Evolutionary conservation across 2,888 invertebrate genomes (phyloP).

Genomic region (Tenthredo livida): DNA sequence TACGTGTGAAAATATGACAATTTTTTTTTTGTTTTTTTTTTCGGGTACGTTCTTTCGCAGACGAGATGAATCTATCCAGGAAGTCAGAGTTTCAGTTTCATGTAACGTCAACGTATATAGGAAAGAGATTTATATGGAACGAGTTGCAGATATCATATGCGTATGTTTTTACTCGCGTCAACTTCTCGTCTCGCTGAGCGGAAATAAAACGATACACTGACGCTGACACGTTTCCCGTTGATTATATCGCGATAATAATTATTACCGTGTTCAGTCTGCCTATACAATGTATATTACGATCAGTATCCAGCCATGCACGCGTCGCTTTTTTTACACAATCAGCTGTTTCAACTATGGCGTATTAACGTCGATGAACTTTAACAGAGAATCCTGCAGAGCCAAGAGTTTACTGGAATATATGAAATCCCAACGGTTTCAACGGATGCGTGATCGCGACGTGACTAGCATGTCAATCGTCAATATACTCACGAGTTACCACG

Average conservation of each 20-base stretch:
- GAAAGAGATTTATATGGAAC: not conserved
- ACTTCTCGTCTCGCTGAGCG: slow-evolving; percentile 31
- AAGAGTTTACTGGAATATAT: slow-evolving; percentile 44
- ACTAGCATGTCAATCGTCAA: slow-evolving; percentile 32
- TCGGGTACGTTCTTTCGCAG: not conserved
- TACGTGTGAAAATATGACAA: not conserved
- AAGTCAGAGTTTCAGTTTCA: slow-evolving; percentile 3
- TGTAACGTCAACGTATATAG: not conserved
- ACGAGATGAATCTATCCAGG: not conserved
- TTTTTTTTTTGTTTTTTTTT: not conserved
- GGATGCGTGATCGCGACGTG: slow-evolving; percentile 49
- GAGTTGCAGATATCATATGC: slow-evolving; percentile 17
- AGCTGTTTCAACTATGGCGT: slow-evolving; percentile 32
- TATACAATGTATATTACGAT: slow-evolving; percentile 31
- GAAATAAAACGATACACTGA: slow-evolving; percentile 32
- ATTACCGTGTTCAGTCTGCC: slow-evolving; percentile 29
- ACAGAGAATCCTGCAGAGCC: not conserved
- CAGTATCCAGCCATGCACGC: slow-evolving; percentile 7
- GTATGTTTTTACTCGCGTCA: slow-evolving; percentile 6
- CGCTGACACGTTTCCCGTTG: slow-evolving; percentile 25
- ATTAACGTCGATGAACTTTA: slow-evolving; percentile 5
- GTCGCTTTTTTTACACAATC: slow-evolving; percentile 26
- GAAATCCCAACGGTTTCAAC: slow-evolving; percentile 50
- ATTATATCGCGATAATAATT: slow-evolving; percentile 40
- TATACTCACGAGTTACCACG: not conserved